Evolutionary conservation across 2,797 vertebrate species (phyloP).

Genomic region (Ctenochaetus hawaiiensis): DNA sequence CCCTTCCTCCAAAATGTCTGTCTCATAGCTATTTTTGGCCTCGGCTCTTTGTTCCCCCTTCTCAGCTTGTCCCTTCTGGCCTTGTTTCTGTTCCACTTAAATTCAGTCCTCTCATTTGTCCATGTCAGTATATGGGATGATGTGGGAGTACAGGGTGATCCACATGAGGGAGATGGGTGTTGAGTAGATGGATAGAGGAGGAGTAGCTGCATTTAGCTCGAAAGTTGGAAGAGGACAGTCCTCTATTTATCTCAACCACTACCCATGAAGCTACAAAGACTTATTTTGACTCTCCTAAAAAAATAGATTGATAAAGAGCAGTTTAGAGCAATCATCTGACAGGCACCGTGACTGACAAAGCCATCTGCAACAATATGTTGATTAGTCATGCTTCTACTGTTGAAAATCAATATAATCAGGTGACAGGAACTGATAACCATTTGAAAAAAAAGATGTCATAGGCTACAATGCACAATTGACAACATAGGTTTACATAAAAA

Average conservation of each 20-base stretch:
- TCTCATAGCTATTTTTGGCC: constrained; percentile 28
- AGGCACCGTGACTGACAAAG: not conserved
- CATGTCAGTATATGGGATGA: not conserved
- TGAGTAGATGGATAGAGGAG: not conserved
- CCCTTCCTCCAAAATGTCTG: constrained; percentile 6
- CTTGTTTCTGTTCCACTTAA: constrained; percentile 14
- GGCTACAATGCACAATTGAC: not conserved
- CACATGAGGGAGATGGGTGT: not conserved
- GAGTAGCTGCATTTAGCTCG: not conserved
- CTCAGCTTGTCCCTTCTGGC: constrained; percentile 6
- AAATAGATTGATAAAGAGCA: not conserved
- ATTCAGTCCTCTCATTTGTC: not conserved
- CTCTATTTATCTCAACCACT: not conserved
- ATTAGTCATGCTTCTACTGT: constrained; percentile 36
- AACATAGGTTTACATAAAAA: not conserved
- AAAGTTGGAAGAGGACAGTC: not conserved
- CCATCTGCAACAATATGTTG: constrained; percentile 3
- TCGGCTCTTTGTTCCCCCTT: constrained; percentile 7
- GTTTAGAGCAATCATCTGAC: constrained; percentile 8
- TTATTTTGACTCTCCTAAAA: not conserved
- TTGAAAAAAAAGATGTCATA: not conserved
- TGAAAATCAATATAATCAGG: constrained; percentile 37
- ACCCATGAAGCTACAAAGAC: not conserved
- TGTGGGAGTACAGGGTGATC: not conserved
- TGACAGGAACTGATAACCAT: constrained; percentile 13